Evolutionary conservation across 2,888 invertebrate genomes (phyloP).

Genomic region (Drosophila nr. perissopoda): DNA sequence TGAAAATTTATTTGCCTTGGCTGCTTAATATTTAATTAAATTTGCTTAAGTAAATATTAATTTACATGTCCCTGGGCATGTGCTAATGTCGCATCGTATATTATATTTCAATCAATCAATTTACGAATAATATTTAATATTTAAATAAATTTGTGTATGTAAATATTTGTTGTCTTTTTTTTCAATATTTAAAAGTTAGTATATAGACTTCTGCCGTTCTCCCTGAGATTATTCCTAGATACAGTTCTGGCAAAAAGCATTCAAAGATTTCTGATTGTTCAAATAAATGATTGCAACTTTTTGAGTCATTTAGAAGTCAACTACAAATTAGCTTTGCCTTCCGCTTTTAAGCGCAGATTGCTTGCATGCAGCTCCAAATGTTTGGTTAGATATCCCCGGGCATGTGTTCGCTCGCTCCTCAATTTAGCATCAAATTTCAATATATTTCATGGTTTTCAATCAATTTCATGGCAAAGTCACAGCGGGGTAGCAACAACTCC

Average conservation of each 20-base stretch:
- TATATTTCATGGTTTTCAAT: slow-evolving; percentile 79
- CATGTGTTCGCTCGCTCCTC: slow-evolving; percentile 10
- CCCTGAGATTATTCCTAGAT: background rate
- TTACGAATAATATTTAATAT: background rate
- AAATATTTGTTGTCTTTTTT: background rate
- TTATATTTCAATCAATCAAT: background rate
- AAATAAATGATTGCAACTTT: background rate
- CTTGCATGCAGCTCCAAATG: slow-evolving; percentile 31
- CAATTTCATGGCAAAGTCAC: slow-evolving; percentile 67
- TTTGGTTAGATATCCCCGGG: slow-evolving; percentile 22
- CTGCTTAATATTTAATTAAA: background rate
- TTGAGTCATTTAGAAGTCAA: background rate
- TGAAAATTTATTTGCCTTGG: background rate
- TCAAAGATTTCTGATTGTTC: background rate
- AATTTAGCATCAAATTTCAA: slow-evolving; percentile 72
- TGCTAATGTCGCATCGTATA: background rate
- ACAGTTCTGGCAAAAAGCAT: background rate
- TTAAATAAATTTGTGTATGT: background rate
- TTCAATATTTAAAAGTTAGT: background rate
- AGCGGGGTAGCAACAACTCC: slow-evolving; percentile 59
- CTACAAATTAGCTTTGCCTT: slow-evolving; percentile 12
- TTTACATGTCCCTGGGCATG: background rate
- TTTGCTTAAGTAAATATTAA: background rate
- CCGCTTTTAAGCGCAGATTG: slow-evolving; percentile 22
- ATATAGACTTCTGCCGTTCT: background rate